Evolutionary conservation across 2,888 invertebrate genomes (phyloP), one percentile per base, ranked within the genome.

Genomic region (Stramonita haemastoma): DNA sequence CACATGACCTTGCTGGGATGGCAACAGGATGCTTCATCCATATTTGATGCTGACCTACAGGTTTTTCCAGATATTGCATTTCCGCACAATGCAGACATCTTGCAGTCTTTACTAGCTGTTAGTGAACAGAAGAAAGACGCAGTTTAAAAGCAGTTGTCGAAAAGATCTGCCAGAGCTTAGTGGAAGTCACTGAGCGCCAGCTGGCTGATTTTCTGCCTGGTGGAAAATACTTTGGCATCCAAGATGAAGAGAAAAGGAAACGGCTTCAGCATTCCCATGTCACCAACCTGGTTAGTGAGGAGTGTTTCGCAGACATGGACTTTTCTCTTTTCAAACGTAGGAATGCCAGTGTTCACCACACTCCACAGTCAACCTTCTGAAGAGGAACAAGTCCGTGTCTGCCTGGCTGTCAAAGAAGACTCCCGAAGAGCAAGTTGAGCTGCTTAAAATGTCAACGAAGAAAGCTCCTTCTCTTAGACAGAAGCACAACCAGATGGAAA

Each of bases 271-370:
- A 89, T 32, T 89, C 70, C 46, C 60, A 60, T 6, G 17, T 89
- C 1, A 89, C 89, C 66, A 89, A 89, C 32, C 36, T 89, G 19
- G 36, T 86, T 17, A 57, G 70, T 79, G 89, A 86, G 19, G 60
- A 73, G 29, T 86, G 86, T 81, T 89, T 89, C 13, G 81, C 89
- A 5, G 89, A 89, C 32, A 11, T 89, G 5, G 86, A 86, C 26
- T 86, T 86, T 46, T 86, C 89, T 22, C 60, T 89, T 8, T 89
- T 89, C n/a, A 89, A 86, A 29, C 22, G 89, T 1, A 70, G 89
- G 57, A 73, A 60, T 56, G 36, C 70, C 32, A 79, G 57, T n/a
- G 34, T 89, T 36, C 85, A 85, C 29, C 89, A 89, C 81, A 89
- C 73, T 60, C 89, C 57, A 89, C 86, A 26, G 46, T 89, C n/a